Evolutionary conservation across 2,113 vertebrate genomes (phyloP).

Genomic region (Tetrax tetrax): DNA sequence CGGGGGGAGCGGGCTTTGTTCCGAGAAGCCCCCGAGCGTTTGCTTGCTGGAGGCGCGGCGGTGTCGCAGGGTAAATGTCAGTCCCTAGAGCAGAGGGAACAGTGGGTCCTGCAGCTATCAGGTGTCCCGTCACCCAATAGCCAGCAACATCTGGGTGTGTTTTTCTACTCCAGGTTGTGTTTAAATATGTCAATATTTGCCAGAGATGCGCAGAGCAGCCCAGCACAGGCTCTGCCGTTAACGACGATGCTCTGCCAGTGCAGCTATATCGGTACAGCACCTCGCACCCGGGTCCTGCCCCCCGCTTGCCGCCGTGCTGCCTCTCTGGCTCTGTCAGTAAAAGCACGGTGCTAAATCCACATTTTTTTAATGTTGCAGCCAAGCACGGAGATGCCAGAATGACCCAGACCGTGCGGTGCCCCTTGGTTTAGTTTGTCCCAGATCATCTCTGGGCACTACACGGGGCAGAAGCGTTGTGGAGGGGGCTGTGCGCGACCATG

Average conservation of each 20-base stretch:
- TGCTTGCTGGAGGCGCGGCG: neutral
- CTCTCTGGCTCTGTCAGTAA: neutral
- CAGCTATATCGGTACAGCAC: neutral
- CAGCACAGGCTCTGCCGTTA: neutral
- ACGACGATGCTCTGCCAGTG: fast-evolving
- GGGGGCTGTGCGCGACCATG: neutral
- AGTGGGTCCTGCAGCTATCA: constrained; percentile 38
- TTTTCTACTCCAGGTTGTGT: neutral
- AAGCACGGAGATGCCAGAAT: neutral
- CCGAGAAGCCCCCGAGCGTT: constrained; percentile 43
- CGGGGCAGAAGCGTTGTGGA: neutral
- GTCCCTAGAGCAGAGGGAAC: constrained; percentile 6
- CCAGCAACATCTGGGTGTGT: constrained; percentile 64
- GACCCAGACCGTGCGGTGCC: neutral
- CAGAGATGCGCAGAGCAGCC: neutral
- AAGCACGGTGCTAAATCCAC: fast-evolving
- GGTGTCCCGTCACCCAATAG: constrained; percentile 38
- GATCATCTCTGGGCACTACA: neutral
- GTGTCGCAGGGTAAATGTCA: constrained; percentile 60
- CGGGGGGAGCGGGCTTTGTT: neutral
- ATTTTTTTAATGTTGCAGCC: neutral
- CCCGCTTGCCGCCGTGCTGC: neutral
- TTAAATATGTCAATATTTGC: neutral
- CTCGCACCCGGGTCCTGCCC: neutral
- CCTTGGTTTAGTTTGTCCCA: neutral